Evolutionary conservation across 2,888 invertebrate genomes (phyloP).

Genomic region (Agrilus cyanescens): DNA sequence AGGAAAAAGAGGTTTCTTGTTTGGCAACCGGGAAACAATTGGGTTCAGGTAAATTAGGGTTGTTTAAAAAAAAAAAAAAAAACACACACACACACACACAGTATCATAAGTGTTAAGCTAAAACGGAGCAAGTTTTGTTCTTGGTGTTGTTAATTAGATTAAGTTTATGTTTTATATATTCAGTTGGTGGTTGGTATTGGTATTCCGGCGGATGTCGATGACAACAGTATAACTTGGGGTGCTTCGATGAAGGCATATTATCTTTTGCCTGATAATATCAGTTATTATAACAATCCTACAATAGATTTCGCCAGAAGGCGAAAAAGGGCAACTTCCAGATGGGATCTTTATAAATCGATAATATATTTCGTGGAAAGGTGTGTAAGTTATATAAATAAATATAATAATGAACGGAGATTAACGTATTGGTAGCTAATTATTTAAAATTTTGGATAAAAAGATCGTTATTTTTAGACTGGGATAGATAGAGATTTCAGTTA

Average conservation of each 20-base stretch:
- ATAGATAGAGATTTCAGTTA: too few species aligned
- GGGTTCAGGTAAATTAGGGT: slow-evolving; percentile 42
- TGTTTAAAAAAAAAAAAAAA: too few species aligned
- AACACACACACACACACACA: too few species aligned
- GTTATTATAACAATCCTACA: slow-evolving; percentile 41
- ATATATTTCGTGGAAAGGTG: slow-evolving; percentile 27
- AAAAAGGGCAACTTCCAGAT: slow-evolving; percentile 27
- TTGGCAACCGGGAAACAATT: slow-evolving; percentile 46
- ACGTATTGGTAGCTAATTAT: too few species aligned
- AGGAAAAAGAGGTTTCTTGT: slow-evolving; percentile 44
- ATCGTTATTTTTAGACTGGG: too few species aligned
- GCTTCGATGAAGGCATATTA: slow-evolving; percentile 58
- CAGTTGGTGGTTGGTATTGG: slow-evolving; percentile 58
- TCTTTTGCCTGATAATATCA: slow-evolving; percentile 50
- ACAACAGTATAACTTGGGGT: slow-evolving; percentile 50
- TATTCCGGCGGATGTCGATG: slow-evolving; percentile 50
- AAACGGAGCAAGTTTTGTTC: slow-evolving; percentile 3
- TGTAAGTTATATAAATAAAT: background rate
- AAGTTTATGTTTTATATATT: slow-evolving; percentile 8
- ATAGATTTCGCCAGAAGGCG: slow-evolving; percentile 19
- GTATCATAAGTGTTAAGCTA: too few species aligned
- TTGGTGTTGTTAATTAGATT: background rate
- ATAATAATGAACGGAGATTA: too few species aligned
- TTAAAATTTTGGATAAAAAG: too few species aligned
- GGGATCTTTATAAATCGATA: slow-evolving; percentile 28